A percentile compares a stretch with the other conserved stretches of the same genome.
Conservation (phyloP, 92 coral and sea anemone species). For the Paramuricea clavata region DNA sequence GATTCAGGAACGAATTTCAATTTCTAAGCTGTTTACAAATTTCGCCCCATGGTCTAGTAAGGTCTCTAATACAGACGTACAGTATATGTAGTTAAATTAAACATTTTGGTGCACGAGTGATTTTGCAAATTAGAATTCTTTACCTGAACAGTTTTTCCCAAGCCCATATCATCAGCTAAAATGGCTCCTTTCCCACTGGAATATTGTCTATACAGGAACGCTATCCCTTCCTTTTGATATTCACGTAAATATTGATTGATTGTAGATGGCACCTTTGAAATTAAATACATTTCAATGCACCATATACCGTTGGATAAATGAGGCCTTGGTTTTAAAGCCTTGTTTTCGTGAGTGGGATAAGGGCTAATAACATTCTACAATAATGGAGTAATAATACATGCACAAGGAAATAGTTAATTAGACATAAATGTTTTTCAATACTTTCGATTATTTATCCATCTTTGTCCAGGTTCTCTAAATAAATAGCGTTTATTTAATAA, state of each 20-base stretch:
- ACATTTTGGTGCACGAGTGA: no score
- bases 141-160: conserved; percentile 96
- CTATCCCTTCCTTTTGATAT: conserved; percentile 90
- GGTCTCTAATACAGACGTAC: no score
- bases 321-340: no score
- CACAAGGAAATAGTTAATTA: no score
- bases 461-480: no score
- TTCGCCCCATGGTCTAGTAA: conserved; percentile 35
- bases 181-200: conserved; percentile 81
- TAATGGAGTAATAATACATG: no score
- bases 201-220: conserved; percentile 82
- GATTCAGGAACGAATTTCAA: conserved; percentile 17
- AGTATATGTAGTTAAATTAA: no score
- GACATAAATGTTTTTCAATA: no score
- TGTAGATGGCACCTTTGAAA: conserved; percentile 85
- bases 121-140: neutral
- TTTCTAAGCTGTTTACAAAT: conserved; percentile 12
- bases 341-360: no score
- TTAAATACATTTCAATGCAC: neutral
- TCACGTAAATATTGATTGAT: conserved; percentile 91
- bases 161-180: conserved; percentile 97
- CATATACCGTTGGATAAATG: neutral
- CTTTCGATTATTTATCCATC: no score
- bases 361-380: no score
- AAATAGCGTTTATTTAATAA: no score